phyloP scores from a whole-genome alignment of 2,113 vertebrate species.

The Isichthys henryi region DNA sequence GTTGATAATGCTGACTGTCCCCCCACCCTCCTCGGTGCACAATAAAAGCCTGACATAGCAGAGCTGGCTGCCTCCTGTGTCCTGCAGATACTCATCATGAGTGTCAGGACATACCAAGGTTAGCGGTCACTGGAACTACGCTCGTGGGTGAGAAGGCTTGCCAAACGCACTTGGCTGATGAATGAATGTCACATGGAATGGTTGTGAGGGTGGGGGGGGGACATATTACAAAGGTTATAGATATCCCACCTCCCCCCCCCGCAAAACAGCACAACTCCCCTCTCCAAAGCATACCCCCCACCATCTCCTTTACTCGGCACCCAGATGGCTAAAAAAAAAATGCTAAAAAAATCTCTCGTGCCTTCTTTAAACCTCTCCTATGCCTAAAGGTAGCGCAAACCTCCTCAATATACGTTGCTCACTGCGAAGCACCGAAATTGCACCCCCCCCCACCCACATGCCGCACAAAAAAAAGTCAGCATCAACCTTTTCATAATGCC shows the following conservation, averaged over 20 bases:
- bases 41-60: slow-evolving; percentile 93
- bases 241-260: slow-evolving; percentile 44
- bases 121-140: slow-evolving; percentile 87
- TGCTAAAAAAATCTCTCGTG: background rate
- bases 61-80: slow-evolving; percentile 86
- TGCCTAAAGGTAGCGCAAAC: background rate
- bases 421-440: background rate
- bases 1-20: slow-evolving; percentile 98
- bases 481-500: background rate
- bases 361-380: slow-evolving; percentile 9
- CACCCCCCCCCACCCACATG: no score
- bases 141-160: slow-evolving; percentile 75
- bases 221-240: slow-evolving; percentile 73
- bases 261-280: slow-evolving; percentile 39
- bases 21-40: slow-evolving; percentile 84
- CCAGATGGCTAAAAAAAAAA: background rate
- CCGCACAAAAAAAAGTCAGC: background rate
- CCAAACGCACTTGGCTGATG: slow-evolving; percentile 85
- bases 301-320: slow-evolving; percentile 27
- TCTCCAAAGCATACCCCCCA: slow-evolving; percentile 3
- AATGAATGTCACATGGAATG: slow-evolving; percentile 85
- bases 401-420: background rate
- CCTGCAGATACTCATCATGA: slow-evolving; percentile 91
- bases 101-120: slow-evolving; percentile 94
- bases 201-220: slow-evolving; percentile 49